These are phyloP conservation scores for Cheilosia variabilis DNA, from an alignment of 2,888 invertebrate species.

Conservation along the genomic window DNA sequence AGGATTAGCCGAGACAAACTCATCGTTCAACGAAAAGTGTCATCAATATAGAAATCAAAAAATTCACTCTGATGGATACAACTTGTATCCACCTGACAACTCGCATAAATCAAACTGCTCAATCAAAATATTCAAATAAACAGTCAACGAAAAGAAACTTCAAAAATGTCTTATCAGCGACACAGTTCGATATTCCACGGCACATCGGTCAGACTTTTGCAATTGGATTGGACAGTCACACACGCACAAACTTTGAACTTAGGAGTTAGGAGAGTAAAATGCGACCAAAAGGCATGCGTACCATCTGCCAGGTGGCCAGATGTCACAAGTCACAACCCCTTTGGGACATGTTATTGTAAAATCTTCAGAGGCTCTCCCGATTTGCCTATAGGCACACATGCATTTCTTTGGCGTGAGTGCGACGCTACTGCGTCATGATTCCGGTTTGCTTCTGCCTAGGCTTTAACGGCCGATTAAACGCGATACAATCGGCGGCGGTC, in stretches of 20 bases:
- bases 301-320: not conserved
- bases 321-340: slow-evolving; percentile 7
- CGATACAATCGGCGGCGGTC: slow-evolving; percentile 10
- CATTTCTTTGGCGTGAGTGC: not conserved
- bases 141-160: slow-evolving; percentile 33
- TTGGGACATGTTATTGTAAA: slow-evolving; percentile 9
- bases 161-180: slow-evolving; percentile 11
- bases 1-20: too few relatives aligned
- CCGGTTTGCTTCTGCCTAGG: slow-evolving; percentile 29
- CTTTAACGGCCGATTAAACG: slow-evolving; percentile 42
- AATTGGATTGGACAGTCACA: too few relatives aligned
- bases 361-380: not conserved
- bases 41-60: slow-evolving; percentile 4
- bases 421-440: slow-evolving; percentile 35
- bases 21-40: too few relatives aligned
- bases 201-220: not conserved
- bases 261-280: not conserved
- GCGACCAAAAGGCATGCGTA: not conserved
- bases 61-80: not conserved
- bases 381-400: too few relatives aligned
- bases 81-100: slow-evolving; percentile 25
- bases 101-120: slow-evolving; percentile 36
- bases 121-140: slow-evolving; percentile 44
- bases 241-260: not conserved
- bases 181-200: not conserved